Conservation (phyloP, 92 coral and sea anemone genomes). For the Meandrina meandrites region DNA sequence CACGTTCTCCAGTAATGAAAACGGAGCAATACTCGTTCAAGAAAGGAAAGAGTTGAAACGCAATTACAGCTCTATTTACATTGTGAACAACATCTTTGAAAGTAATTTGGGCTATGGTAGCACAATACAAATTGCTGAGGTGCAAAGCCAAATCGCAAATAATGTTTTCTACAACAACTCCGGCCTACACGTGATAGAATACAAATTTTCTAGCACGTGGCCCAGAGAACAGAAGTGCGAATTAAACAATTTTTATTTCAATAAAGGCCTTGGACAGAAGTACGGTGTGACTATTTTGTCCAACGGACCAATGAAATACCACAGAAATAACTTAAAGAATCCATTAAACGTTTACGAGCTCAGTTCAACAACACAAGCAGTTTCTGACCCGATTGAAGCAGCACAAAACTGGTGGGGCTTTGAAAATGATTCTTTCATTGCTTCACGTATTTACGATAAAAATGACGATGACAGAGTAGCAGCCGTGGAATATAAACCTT, state of each 20-base stretch:
- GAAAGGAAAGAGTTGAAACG: neutral
- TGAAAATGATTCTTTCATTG: constrained; percentile 43
- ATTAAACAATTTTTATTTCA: constrained; percentile 50
- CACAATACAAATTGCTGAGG: constrained; percentile 39
- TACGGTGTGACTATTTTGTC: constrained; percentile 61
- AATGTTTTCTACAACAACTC: constrained; percentile 72
- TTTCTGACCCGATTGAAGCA: constrained; percentile 44
- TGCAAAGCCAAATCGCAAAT: constrained; percentile 23
- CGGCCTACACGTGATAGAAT: constrained; percentile 45
- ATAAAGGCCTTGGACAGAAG: constrained; percentile 46
- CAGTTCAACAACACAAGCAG: constrained; percentile 40
- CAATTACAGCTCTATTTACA: constrained; percentile 4
- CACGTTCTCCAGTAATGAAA: constrained; percentile 48
- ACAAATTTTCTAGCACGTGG: constrained; percentile 23
- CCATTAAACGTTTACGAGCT: constrained; percentile 68
- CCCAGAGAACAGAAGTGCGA: constrained; percentile 45
- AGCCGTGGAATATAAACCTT: constrained; percentile 50
- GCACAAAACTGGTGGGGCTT: constrained; percentile 66
- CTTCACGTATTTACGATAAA: constrained; percentile 45
- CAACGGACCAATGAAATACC: constrained; percentile 69
- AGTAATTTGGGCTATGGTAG: constrained; percentile 55
- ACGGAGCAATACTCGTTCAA: constrained; percentile 38
- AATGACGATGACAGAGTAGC: constrained; percentile 39
- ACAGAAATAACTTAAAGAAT: constrained; percentile 57
- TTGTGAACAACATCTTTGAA: constrained; percentile 39